Evolutionary conservation across 2,888 invertebrate species (phyloP), one percentile per base, ranked within the genome.

Genomic region (Melinaea marsaeus): DNA sequence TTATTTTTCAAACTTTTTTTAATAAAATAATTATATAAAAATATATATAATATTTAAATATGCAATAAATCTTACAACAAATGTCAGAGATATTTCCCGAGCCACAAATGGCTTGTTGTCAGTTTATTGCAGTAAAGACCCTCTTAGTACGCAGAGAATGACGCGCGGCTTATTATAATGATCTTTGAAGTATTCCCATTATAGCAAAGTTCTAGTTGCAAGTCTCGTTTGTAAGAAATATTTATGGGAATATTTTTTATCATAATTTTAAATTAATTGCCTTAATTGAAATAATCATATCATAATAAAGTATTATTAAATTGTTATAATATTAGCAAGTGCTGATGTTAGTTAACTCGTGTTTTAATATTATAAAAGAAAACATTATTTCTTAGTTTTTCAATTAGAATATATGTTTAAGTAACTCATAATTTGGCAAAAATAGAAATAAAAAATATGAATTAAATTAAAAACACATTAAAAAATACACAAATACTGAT

Each of bases 41-140:
- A 51, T 7, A 9, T 22, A 3, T 51, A 74, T 72, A 73, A 73
- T 78, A 81, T 81, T 79, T 80, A 80, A 77, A 79, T 76, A 76
- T 80, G 78, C 80, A 80, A 76, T 77, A 79, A 81, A 79, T 79
- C 79, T 81, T 80, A 80, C 85, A 84, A 88, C 87, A 87, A 85
- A 86, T 88, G 83, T 81, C 73, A 80, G 78, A 78, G 81, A 86
- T 84, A 85, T 84, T 86, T 81, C 79, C 79, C 80, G 79, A 77
- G 79, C 85, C 83, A 84, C 87, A 88, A 88, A 84, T 84, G 85
- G 81, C 83, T 85, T 85, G 86, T 87, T 87, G 81, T 84, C 86
- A 88, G 83, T 88, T 88, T 86, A 86, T 86, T 85, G 86, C 87
- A 83, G 85, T 85, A 88, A 88, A 86, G 81, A 81, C 76, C 74